phyloP scores from a whole-genome alignment of 2,113 vertebrate species.

The Antennarius striatus region DNA sequence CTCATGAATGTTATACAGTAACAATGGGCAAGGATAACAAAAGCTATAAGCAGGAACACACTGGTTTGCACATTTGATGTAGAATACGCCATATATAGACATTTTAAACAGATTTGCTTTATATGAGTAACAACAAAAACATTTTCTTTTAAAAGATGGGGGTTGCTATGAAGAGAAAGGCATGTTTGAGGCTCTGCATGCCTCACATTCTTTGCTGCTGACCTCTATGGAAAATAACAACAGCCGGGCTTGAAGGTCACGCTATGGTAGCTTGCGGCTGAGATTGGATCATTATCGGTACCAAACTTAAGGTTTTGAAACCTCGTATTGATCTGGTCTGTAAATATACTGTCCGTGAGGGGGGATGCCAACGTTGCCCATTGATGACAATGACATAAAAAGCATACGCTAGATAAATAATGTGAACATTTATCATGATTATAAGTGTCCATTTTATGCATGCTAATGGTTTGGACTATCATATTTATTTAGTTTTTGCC shows the following conservation, averaged over 20 bases:
- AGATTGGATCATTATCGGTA: conserved; percentile 24
- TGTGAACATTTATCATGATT: no score
- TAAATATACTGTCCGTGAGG: neutral
- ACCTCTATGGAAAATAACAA: conserved; percentile 80
- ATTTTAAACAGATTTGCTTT: neutral
- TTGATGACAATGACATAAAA: neutral
- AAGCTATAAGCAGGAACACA: neutral
- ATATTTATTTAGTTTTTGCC: no score
- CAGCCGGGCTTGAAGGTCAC: conserved; percentile 73
- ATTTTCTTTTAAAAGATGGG: conserved; percentile 26
- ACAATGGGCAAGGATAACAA: no score
- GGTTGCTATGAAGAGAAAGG: conserved; percentile 60
- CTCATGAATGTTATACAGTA: neutral
- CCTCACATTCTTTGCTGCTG: conserved; percentile 78
- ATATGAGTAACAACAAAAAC: neutral
- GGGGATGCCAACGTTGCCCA: neutral
- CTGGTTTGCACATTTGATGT: neutral
- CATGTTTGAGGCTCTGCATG: conserved; percentile 67
- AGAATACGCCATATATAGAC: neutral
- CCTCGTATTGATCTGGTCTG: neutral
- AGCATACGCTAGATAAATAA: no score
- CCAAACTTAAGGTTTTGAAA: conserved; percentile 14
- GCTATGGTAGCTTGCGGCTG: conserved; percentile 20
- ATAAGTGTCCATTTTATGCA: no score
- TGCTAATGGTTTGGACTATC: no score